These are phyloP conservation scores for Cheumatopsyche charites DNA, from an alignment of 1,140 invertebrate species.

Conservation along the genomic window DNA sequence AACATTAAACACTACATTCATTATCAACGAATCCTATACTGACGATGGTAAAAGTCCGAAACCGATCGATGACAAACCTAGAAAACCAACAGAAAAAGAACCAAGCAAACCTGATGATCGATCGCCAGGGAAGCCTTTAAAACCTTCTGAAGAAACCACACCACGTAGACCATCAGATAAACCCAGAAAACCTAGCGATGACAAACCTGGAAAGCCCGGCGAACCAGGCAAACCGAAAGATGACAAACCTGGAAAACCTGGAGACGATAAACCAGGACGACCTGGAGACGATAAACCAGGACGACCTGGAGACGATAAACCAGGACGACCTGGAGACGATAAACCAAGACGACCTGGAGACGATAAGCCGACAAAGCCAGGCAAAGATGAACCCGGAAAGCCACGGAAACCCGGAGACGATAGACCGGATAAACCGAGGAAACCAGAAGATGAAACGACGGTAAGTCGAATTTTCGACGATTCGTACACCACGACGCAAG, in stretches of 20 bases:
- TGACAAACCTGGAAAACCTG: slow-evolving; percentile 14
- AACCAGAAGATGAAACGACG: slow-evolving; percentile 59
- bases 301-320: slow-evolving; percentile 10
- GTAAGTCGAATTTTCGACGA: slow-evolving; percentile 48
- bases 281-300: slow-evolving; percentile 24
- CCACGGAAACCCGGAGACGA: slow-evolving; percentile 37
- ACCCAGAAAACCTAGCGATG: background rate
- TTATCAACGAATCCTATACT: slow-evolving; percentile 33
- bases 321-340: background rate
- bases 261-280: slow-evolving; percentile 12
- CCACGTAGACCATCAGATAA: background rate
- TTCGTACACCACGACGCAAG: slow-evolving; percentile 43
- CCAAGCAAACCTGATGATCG: slow-evolving; percentile 11
- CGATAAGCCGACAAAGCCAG: slow-evolving; percentile 11
- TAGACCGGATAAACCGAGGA: slow-evolving; percentile 37
- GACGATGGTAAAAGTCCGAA: slow-evolving; percentile 31
- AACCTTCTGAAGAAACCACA: background rate
- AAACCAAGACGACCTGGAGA: slow-evolving; percentile 21
- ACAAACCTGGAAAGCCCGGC: slow-evolving; percentile 18
- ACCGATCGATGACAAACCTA: slow-evolving; percentile 51
- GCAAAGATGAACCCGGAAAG: slow-evolving; percentile 12
- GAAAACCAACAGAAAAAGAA: slow-evolving; percentile 42
- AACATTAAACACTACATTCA: slow-evolving; percentile 34
- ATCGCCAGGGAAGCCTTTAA: slow-evolving; percentile 10
- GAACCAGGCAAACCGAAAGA: background rate